Conservation (phyloP, 2,888 invertebrate genomes). For the Ormyrus labotus region DNA sequence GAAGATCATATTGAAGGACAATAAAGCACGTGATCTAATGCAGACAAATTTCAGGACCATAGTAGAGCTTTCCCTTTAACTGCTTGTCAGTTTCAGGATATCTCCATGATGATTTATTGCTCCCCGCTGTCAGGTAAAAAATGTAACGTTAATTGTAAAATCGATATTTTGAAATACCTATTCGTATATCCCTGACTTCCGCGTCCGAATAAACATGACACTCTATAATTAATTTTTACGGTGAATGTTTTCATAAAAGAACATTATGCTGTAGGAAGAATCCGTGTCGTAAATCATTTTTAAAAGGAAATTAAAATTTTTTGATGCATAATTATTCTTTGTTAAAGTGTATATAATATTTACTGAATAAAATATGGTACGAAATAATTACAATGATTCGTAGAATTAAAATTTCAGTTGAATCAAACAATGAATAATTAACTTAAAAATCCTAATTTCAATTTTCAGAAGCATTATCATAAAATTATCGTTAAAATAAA, state of each 20-base stretch:
- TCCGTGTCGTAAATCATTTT: no score
- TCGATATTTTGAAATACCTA: conserved; percentile 11
- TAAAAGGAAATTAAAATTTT: no score
- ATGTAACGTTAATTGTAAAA: conserved; percentile 18
- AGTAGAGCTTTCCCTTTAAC: conserved; percentile 2
- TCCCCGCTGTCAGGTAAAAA: not conserved
- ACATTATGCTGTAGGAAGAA: not conserved
- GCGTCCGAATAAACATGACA: not conserved
- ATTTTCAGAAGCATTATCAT: not conserved
- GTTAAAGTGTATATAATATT: no score
- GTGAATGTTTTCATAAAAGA: not conserved
- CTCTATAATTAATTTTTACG: conserved; percentile 10
- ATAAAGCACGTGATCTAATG: not conserved
- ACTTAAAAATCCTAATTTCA: no score
- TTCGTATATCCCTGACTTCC: not conserved
- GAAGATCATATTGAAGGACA: not conserved
- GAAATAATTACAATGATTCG: no score
- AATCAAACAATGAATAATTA: no score
- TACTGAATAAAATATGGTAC: no score
- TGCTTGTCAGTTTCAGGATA: conserved; percentile 20
- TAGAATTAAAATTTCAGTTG: no score
- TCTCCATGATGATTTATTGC: conserved; percentile 24
- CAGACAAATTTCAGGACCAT: conserved; percentile 3
- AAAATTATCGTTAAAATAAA: conserved; percentile 28
- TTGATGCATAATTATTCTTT: no score